A percentile compares a stretch with the other conserved stretches of the same genome.
These are phyloP conservation scores for Ia io DNA, from an alignment of 2,113 vertebrate genomes.

Conservation along the genomic window DNA sequence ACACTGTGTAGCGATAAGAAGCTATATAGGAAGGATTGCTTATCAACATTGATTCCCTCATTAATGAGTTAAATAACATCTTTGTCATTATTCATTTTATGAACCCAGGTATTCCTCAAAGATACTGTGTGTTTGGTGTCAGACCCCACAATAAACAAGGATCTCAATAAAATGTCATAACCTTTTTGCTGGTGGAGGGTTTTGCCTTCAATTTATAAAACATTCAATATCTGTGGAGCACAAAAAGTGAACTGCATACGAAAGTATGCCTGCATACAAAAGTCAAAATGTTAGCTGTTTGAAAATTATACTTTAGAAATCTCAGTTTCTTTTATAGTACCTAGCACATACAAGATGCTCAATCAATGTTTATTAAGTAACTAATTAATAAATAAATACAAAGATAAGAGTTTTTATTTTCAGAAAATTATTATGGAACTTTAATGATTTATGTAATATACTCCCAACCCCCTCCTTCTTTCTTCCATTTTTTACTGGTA, in stretches of 20 bases:
- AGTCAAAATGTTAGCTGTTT: background rate
- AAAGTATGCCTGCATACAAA: background rate
- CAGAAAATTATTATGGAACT: background rate
- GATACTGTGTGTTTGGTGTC: no score
- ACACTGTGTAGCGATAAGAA: background rate
- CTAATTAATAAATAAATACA: background rate
- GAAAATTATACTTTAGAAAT: constrained; percentile 1
- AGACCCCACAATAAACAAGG: background rate
- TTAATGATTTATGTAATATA: background rate
- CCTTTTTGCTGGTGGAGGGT: background rate
- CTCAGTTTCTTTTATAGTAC: background rate
- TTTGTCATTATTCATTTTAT: background rate
- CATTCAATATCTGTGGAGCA: background rate
- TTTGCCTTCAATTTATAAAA: background rate
- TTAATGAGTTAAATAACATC: background rate
- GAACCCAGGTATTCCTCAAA: background rate
- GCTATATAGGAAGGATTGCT: background rate
- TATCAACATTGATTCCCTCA: background rate
- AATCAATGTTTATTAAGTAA: background rate
- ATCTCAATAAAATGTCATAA: background rate
- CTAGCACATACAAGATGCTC: background rate
- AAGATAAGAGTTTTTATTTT: background rate
- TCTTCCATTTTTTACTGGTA: background rate
- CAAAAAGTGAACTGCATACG: background rate
- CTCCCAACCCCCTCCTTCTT: background rate